Evolutionary conservation across 92 coral and sea anemone species (phyloP), one percentile per base, ranked within the genome.

Genomic region (Bergia puertoricense): DNA sequence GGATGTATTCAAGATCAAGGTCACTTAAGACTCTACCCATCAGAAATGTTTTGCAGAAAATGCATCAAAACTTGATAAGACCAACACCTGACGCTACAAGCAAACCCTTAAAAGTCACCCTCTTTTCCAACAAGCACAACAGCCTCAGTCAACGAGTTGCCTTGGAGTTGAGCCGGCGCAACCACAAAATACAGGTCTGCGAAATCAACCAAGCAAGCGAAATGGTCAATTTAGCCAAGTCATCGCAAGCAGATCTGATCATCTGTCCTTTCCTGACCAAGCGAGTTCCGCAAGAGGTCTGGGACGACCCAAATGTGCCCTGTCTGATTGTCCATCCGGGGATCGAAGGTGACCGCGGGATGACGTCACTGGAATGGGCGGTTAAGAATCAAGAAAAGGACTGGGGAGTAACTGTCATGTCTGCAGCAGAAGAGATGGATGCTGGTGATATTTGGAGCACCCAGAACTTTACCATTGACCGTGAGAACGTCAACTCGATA

Each of bases 251-350:
- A 22, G 97, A 94, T 80, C 71, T 94, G 45, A 93, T 94, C 68
- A 78, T 94, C 36, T 91, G 94, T 86, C 97, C 97, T 23, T 94
- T 93, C 56, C 88, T 94, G 56, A 94, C 95, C 66, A 93, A 91
- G 80, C 88, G 92, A 39, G 92, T 94, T 38, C 97, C 97, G 40
- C 88, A 90, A 39, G 91, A 89, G n/a, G 93, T 94, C 41, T 94
- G 81, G 82, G 36, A 85, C 71, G 78, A 93, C 71, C 74, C 94
- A 78, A 66, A 74, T 62, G 77, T 51, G 59, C 97, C 97, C 81
- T 94, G 97, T 74, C 78, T 94, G 90, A 93, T 94, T 76, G 97
- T 94, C 11, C 97, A 94, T 89, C 97, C 97, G 67, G 97, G 96
- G 51, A 92, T 92, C 74, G 96, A 94, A 89, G 96, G 96, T 22